A percentile compares a stretch with the other conserved stretches of the same genome.
Evolutionary conservation across 2,113 vertebrate genomes (phyloP).

Genomic region (Bos indicus): DNA sequence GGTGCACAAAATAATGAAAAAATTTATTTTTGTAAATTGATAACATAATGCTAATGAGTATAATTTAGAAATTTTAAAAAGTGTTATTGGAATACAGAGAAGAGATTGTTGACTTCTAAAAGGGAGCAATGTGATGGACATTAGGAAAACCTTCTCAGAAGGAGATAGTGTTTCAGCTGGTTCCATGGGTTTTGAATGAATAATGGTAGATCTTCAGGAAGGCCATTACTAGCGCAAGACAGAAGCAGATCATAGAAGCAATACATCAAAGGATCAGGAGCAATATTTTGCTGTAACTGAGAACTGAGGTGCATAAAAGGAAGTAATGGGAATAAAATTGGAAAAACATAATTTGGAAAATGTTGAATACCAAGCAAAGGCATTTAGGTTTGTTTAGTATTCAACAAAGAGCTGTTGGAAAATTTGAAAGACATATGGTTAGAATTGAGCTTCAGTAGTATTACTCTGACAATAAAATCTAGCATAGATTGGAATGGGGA

Average conservation of each 20-base stretch:
- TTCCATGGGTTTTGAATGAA: not conserved
- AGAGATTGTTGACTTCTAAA: not conserved
- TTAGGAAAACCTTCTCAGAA: not conserved
- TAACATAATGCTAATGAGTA: not conserved
- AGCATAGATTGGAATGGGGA: not conserved
- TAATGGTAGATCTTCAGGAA: not conserved
- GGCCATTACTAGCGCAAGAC: not conserved
- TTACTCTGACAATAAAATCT: not conserved
- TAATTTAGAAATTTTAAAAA: not conserved
- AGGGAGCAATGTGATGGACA: not conserved
- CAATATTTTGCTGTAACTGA: not conserved
- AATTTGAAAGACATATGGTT: not conserved
- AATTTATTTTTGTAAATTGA: not conserved
- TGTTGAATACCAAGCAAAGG: not conserved
- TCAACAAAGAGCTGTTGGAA: not conserved
- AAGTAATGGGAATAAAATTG: not conserved
- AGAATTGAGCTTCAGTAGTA: not conserved
- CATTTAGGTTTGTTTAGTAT: not conserved
- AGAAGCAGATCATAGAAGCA: not conserved
- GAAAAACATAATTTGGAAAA: not conserved
- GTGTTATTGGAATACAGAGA: not conserved
- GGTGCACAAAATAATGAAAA: not conserved
- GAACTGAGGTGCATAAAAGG: not conserved
- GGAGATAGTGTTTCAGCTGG: not conserved
- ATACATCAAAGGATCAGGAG: not conserved